Evolutionary conservation across 2,888 invertebrate genomes (phyloP), one percentile per base, ranked within the genome.

Genomic region (Myopa testacea): DNA sequence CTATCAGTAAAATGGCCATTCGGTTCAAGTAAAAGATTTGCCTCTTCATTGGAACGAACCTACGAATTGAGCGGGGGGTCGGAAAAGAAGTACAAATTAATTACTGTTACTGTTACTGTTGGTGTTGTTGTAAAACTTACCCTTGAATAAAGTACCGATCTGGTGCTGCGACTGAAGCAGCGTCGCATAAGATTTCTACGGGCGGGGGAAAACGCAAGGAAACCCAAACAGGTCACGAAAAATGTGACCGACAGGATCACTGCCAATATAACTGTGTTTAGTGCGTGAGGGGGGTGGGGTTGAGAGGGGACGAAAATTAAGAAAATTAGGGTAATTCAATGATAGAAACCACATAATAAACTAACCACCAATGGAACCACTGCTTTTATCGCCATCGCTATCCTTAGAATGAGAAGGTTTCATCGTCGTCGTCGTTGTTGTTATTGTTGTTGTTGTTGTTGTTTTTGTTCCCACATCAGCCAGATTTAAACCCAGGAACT

Each of bases 31-130:
- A 88, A 78, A 78, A 88, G 81, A 78, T 87, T 88, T 4, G 88
- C 88, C 78, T 88, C 88, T 80, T 88, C 88, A 63, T 85, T 86
- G 5, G 87, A 85, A 72, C 86, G 86, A 45, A 88, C 87, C 88
- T 88, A 77, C 16, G 73, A 38, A 16, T 10, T 16, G 5, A 58
- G 4, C 1, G 45, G 45, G 45, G 10, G 10, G 1, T 5, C 5
- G 34, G 34, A 26, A 62, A 8, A 26, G 7, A 62, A 34, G n/a
- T 19, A 26, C 8, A 62, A 40, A 40, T 38, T 37, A 26, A 38
- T 37, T n/a, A 34, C n/a, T 37, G 3, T 37, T n/a, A 34, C n/a
- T 37, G 3, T 37, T 45, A 45, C 10, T 45, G 6, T 10, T 45
- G 45, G 2, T 45, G 45, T 45, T 45, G 45, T 3, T 10, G 10